Base-by-base conservation (phyloP, 2,113 vertebrate genomes). In the Eubucco bourcierii region DNA sequence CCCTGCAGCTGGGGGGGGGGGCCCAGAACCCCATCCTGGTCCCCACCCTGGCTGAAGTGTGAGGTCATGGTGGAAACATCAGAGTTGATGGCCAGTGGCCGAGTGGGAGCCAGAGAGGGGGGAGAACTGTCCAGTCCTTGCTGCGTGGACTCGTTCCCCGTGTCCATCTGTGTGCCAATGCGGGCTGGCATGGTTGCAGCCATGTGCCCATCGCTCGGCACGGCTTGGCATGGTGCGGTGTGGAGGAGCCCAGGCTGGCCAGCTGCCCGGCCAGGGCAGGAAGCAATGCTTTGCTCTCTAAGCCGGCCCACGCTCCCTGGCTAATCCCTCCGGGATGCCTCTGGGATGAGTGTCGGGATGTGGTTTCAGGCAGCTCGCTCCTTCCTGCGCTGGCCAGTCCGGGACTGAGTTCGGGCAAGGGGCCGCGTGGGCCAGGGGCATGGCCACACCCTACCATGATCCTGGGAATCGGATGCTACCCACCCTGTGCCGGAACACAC, bases 321-420 rank as follows among this genome's bases (percentile, higher is more conserved):
- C 85, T 96, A 96, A 95, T 97, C 95, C 92, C 84, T 41, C 83
- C 68, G 94, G 92, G 97, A 96, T 98, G 98, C 97, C 96, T 97
- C 93, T 68, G 95, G 95, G 95, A 95, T 97, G 98, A 98, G 91
- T 96, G 89, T 95, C 72, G 90, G 96, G 85, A 95, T 96, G 96
- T 97, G 96, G 96, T 96, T 97, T 91, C 95, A 93, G 87, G 93
- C 90, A 87, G 91, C 85, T 87, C 81, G 7, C 56, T 94, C 91
- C 85, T 92, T 94, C 93, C 95, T 92, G 83, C 15, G 33, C 88
- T 65, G 50, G 67, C 33, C 37, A 27, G 29, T 58, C 37, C 34
- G 82, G 64, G 67, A 47, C 85, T 6, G 13, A 78, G 29, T 46
- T 25, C 8, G 28, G 92, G 85, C 60, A 23, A 76, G 87, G 80